Evolutionary conservation across 2,888 invertebrate species (phyloP), one percentile per base, ranked within the genome.

Genomic region (Trichogramma evanescens): DNA sequence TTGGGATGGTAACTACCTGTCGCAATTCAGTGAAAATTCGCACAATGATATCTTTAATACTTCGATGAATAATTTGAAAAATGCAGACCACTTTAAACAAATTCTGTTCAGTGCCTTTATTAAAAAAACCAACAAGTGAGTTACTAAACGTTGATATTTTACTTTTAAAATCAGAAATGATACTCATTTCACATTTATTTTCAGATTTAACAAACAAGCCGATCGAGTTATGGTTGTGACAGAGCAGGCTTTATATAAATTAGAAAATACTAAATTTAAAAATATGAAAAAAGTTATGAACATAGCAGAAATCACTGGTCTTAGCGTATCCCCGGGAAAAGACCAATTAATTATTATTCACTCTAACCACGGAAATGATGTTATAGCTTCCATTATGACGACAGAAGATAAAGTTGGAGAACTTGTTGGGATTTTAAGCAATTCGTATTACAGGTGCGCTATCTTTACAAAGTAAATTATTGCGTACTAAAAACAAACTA

Each of bases 281-380:
- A 87, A 89, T 51, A 86, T 96, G 84, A 91, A 89, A 76, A 89
- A 90, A 68, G 90, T 90, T n/a, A 88, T 89, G 68, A 84, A 86
- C 5, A 86, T 93, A 59, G 83, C 85, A 56, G 89, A 91, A 88
- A 82, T 95, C 56, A 93, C 91, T 0, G 90, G 91, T 0, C 76
- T 95, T 50, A 93, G 92, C 69, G 86, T 95, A 41, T 92, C 91
- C 72, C 89, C 93, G 42, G 91, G 91, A 4, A 84, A 84, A 61
- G 95, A 94, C 74, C 95, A 95, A 75, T 82, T 97, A 65, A 84
- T 92, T 62, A 88, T 93, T 56, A 83, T 96, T 67, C 94, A 95
- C 78, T 86, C 93, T 53, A 88, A 89, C 54, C 86, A 87, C 10
- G 91, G 92, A 59, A 95, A 95, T 78, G 96, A 97, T 81, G 83